Evolutionary conservation across 2,113 vertebrate species (phyloP), one percentile per base, ranked within the genome.

Genomic region (Eurypyga helias): DNA sequence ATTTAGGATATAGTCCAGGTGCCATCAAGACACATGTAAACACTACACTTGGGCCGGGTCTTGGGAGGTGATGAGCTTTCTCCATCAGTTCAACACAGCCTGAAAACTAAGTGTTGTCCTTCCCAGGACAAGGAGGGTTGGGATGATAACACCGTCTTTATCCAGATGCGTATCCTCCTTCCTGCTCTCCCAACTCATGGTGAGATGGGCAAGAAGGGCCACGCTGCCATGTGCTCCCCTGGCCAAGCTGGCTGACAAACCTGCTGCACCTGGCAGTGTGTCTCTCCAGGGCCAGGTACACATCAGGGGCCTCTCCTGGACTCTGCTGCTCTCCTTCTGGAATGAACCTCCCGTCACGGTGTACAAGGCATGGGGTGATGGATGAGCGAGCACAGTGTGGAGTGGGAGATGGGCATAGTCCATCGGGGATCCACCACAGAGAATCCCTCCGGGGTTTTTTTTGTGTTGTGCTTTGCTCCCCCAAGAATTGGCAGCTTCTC

Each of bases 371-470:
- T 25, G 28, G 6, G 16, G 28, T 34, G 41, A 34, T n/a, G 49
- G 23, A 49, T 54, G 23, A 84, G 17, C 54, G 57, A 38, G 18
- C 10, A 34, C 33, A 17, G n/a, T 13, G 6, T 43, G n/a, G 55
- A 17, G 29, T 54, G 38, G 48, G 41, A 48, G 43, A 15, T 57
- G 17, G 49, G 24, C 38, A 64, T 15, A 9, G 57, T 61, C 36
- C 23, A 4, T 29, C 7, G 2, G 17, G 8, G 7, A 55, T 78
- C 46, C 17, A n/a, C 25, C 16, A 48, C 0, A 2, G n/a, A 83
- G 29, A 70, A 36, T 8, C 5, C 60, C 24, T 83, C 70, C 33
- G 11, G 31, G 3, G 41, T 0, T 36, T 28, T 43, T 52, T 55
- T 49, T 46, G 25, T 66, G 29, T 43, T 84, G 60, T 67, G 33